Base-by-base conservation (phyloP, 2,888 invertebrate genomes). In the Tridacna gigas region DNA sequence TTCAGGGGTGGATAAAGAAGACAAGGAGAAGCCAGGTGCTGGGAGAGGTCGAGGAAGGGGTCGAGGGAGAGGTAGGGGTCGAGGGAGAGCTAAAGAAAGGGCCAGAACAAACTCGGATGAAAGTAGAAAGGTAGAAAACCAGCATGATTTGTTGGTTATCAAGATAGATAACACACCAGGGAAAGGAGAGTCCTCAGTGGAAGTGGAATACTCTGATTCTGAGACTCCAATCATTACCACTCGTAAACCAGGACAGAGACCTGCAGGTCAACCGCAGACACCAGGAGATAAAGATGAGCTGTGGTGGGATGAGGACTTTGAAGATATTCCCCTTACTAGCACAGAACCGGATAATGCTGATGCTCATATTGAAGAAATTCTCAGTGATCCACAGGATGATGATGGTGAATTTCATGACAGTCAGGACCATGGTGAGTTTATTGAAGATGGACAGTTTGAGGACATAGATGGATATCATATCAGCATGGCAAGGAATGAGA, bases 81-180 rank as follows among this genome's bases (percentile, higher is more conserved):
- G 84, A n/a, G 89, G 88, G 25, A 86, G 90, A 63, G 89, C 89
- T 11, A 90, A 91, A 22, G 90, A 90, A 4, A 86, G 91, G 63
- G 88, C 92, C 22, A 89, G 90, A 73, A 91, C 91, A 20, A 91
- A 90, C 26, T 91, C 92, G n/a, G 93, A 92, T 78, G 93, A 93
- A 51, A 87, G 88, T 13, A 89, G 94, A 56, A 89, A 88, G 71
- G 93, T 94, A 0, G 92, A 93, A 63, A 89, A 90, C 66, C 90
- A 92, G 81, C 90, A 92, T 51, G 92, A 93, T 82, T 84, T 92
- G 22, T 89, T 94, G 20, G 89, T 93, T 22, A 91, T 93, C 61
- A 94, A 94, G 82, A 90, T 93, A 51, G 94, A 93, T 77, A 94
- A 94, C 83, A 91, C 91, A 26, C 90, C 91, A 26, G 91, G 91